Conservation (phyloP, 1,140 invertebrate species). For the Ceratina australensis region DNA sequence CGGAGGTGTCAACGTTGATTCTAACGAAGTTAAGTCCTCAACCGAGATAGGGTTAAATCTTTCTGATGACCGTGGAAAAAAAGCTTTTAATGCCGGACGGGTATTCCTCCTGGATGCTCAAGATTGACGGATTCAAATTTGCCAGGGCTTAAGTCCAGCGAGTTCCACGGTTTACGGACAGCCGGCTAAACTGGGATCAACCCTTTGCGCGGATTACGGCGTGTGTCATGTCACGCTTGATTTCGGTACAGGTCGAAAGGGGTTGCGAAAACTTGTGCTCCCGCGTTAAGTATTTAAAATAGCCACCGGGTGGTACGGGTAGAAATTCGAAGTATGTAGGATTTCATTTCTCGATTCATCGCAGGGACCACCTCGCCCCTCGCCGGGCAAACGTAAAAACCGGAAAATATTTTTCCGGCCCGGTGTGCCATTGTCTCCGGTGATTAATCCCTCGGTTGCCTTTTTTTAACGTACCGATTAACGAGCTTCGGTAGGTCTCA, state of each 20-base stretch:
- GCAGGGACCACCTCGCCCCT: constrained; percentile 51
- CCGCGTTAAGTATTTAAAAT: neutral
- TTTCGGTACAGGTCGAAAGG: constrained; percentile 55
- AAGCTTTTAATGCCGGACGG: constrained; percentile 51
- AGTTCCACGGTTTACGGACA: constrained; percentile 63
- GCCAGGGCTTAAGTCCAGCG: constrained; percentile 59
- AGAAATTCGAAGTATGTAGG: constrained; percentile 1
- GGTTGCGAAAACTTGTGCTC: constrained; percentile 56
- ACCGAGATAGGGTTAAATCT: constrained; percentile 38
- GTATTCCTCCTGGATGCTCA: constrained; percentile 51
- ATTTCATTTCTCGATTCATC: constrained; percentile 56
- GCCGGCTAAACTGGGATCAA: constrained; percentile 76
- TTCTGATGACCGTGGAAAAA: constrained; percentile 44
- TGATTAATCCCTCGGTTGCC: constrained; percentile 71
- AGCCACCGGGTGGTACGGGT: neutral
- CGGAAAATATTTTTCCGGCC: constrained; percentile 70
- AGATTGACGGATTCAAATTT: constrained; percentile 67
- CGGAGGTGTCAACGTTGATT: neutral
- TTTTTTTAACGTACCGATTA: constrained; percentile 33
- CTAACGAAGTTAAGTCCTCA: neutral
- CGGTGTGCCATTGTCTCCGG: constrained; percentile 64
- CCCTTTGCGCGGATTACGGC: constrained; percentile 74
- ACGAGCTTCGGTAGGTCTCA: neutral
- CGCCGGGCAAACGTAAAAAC: constrained; percentile 45
- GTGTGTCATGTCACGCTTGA: constrained; percentile 74